These are phyloP conservation scores for Halcyon malimbica DNA, from an alignment of 2,113 vertebrate species.

Conservation along the genomic window DNA sequence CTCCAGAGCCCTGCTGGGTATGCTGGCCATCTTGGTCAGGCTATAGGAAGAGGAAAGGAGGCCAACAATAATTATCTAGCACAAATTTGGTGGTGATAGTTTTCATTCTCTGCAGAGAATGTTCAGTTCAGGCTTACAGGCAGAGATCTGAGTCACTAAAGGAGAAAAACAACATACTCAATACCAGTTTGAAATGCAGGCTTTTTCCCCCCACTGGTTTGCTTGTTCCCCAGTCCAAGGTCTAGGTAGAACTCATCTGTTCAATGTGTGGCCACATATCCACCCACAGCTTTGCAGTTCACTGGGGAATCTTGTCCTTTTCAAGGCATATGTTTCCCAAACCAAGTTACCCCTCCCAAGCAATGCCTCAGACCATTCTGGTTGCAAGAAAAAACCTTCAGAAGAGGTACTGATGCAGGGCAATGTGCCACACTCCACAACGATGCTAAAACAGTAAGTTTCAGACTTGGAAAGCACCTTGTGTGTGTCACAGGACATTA, in stretches of 20 bases:
- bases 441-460: neutral
- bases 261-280: fast-evolving
- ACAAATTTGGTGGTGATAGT: neutral
- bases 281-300: neutral
- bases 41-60: neutral
- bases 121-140: neutral
- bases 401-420: neutral
- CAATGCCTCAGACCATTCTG: neutral
- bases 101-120: neutral
- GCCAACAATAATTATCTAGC: neutral
- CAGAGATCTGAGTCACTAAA: neutral
- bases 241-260: neutral
- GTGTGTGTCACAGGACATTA: neutral
- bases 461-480: neutral
- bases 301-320: neutral
- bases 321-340: neutral
- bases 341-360: neutral
- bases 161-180: neutral
- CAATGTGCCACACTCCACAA: neutral
- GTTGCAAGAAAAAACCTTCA: neutral
- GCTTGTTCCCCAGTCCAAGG: neutral
- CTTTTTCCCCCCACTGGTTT: neutral
- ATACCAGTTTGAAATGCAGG: neutral
- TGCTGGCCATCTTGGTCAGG: fast-evolving
- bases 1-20: neutral